Conservation (phyloP, 1,140 invertebrate genomes). For the Eciton burchellii region DNA sequence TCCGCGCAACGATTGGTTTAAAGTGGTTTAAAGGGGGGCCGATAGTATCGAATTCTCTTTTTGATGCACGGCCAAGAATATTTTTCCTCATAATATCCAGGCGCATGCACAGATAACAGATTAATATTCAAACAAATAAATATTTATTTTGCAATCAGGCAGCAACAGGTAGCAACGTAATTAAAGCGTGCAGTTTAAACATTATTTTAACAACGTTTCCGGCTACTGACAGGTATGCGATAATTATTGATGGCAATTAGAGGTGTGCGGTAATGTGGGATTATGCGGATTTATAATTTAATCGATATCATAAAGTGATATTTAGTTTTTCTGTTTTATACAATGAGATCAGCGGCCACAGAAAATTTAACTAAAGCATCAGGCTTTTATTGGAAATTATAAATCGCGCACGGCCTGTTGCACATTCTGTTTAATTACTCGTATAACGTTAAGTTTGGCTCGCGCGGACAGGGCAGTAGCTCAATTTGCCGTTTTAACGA, state of each 20-base stretch:
- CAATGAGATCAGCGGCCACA: constrained; percentile 65
- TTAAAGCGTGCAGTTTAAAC: constrained; percentile 75
- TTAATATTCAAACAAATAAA: constrained; percentile 77
- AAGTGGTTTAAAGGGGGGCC: constrained; percentile 60
- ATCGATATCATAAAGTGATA: constrained; percentile 74
- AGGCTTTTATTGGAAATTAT: constrained; percentile 63
- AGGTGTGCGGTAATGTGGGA: constrained; percentile 73
- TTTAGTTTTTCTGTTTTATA: constrained; percentile 72
- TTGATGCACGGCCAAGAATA: constrained; percentile 59
- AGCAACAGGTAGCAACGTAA: constrained; percentile 76
- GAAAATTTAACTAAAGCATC: constrained; percentile 74
- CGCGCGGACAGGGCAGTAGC: constrained; percentile 20
- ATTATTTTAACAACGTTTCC: constrained; percentile 74
- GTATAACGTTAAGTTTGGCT: constrained; percentile 57
- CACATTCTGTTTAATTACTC: constrained; percentile 63
- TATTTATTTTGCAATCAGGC: constrained; percentile 76
- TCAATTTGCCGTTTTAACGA: constrained; percentile 67
- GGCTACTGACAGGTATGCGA: constrained; percentile 72
- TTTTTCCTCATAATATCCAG: constrained; percentile 54
- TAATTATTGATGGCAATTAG: constrained; percentile 76
- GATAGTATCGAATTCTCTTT: constrained; percentile 62
- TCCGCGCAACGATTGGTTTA: constrained; percentile 59
- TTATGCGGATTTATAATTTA: constrained; percentile 76
- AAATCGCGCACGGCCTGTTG: constrained; percentile 59
- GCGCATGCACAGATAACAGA: constrained; percentile 54